Base-by-base conservation (phyloP, 2,888 invertebrate genomes). In the Acronicta psi region DNA sequence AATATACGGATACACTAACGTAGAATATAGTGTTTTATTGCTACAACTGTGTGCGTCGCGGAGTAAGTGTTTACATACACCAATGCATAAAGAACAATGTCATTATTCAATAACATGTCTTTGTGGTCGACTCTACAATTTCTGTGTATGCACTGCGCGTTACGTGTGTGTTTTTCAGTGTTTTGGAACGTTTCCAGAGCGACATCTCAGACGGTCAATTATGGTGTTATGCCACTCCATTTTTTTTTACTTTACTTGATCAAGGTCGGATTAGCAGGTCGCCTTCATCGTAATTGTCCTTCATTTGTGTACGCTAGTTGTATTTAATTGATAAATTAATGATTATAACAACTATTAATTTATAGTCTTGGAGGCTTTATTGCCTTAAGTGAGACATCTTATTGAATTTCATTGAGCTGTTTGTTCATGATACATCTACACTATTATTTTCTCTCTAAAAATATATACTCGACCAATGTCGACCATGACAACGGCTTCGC, bases 61-160 rank as follows among this genome's bases (percentile, higher is more conserved):
- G 59, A 68, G 62, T 65, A 44, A 59, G 66, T 91, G 87, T 90
- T 91, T 91, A 88, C 88, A 86, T 88, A 88, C 89, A 90, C 90
- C 73, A 74, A 70, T 82, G 79, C 81, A 83, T 83, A 77, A 84
- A 84, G 87, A 88, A 89, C 91, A 90, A 89, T 89, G 88, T 89
- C 87, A 88, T 90, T 89, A 88, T 88, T 86, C 87, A 86, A 84
- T 88, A 76, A 68, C 85, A 81, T 80, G 83, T 84, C 80, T 75
- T 64, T 69, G 65, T 71, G 62, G 76, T 71, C 23, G 68, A 45
- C 79, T 83, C 81, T 87, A 85, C 81, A 83, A 80, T 83, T n/a
- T 82, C 81, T 83, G 81, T 85, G 83, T 85, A 76, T 83, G 83
- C 81, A 82, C 63, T 75, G 78, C 79, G 73, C 49, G 34, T 50